phyloP scores from a whole-genome alignment of 2,113 vertebrate genomes.

The Dromiciops gliroides region DNA sequence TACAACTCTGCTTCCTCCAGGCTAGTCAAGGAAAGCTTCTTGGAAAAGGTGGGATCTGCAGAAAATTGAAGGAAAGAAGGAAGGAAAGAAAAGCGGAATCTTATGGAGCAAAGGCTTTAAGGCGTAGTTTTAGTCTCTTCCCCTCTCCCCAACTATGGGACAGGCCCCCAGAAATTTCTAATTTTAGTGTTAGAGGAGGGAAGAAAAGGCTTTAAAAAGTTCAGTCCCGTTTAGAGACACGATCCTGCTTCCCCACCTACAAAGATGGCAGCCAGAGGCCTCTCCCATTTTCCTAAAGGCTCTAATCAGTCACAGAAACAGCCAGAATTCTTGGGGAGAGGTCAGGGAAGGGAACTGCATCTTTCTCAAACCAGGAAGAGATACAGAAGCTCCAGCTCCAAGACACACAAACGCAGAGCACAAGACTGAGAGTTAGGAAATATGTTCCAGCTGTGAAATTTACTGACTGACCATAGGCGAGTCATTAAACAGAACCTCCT shows the following conservation, averaged over 20 bases:
- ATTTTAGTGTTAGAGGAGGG: neutral
- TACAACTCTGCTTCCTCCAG: constrained; percentile 12
- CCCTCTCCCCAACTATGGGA: neutral
- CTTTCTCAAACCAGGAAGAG: constrained; percentile 15
- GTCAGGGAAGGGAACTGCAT: neutral
- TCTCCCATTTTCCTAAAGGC: neutral
- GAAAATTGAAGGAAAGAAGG: neutral
- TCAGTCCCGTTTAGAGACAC: neutral
- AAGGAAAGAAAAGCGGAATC: constrained; percentile 4
- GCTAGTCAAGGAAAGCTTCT: constrained; percentile 66
- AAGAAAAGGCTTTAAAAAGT: neutral
- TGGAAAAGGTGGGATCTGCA: constrained; percentile 62
- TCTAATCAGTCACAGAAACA: neutral
- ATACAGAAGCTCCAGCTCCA: constrained; percentile 14
- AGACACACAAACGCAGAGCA: constrained; percentile 9
- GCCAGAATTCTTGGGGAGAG: neutral
- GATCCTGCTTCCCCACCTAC: neutral
- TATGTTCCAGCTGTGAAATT: neutral
- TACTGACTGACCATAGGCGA: neutral
- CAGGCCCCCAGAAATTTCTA: neutral
- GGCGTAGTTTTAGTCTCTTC: neutral
- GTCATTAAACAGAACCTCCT: neutral
- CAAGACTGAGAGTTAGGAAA: neutral
- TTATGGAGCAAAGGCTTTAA: neutral
- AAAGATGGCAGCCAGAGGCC: neutral